Evolutionary conservation across 2,113 vertebrate genomes (phyloP).

Genomic region (Poecilia latipinna): DNA sequence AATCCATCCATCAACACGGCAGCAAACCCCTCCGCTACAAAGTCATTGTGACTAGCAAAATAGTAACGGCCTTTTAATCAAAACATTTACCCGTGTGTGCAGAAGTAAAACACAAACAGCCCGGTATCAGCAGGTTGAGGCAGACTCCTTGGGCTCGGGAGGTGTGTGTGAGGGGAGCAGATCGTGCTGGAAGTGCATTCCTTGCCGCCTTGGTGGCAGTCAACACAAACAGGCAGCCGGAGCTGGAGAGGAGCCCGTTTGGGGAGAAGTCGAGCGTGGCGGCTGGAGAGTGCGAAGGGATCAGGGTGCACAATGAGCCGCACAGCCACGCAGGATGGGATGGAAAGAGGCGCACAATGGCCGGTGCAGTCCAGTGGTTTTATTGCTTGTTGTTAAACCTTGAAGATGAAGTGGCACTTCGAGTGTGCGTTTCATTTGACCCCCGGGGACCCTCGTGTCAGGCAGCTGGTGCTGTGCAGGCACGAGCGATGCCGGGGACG

Average conservation of each 20-base stretch:
- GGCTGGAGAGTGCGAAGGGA: constrained; percentile 41
- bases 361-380: constrained; percentile 15
- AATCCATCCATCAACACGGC: constrained; percentile 70
- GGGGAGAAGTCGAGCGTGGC: constrained; percentile 63
- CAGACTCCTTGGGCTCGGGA: constrained; percentile 54
- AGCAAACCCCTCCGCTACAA: constrained; percentile 72
- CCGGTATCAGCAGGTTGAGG: constrained; percentile 70
- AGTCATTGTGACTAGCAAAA: constrained; percentile 77
- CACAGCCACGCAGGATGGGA: constrained; percentile 27
- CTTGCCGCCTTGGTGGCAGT: constrained; percentile 57
- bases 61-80: constrained; percentile 79
- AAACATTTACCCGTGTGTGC: constrained; percentile 73
- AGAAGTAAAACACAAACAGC: constrained; percentile 66
- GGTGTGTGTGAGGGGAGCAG: constrained; percentile 46
- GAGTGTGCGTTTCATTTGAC: constrained; percentile 67
- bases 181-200: constrained; percentile 59
- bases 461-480: constrained; percentile 53
- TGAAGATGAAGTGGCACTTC: constrained; percentile 73
- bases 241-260: constrained; percentile 50
- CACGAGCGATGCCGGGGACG: constrained; percentile 55
- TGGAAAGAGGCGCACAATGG: constrained; percentile 41
- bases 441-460: constrained; percentile 60
- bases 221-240: constrained; percentile 59
- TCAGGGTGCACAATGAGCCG: constrained; percentile 33
- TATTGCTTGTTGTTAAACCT: constrained; percentile 56